A percentile compares a stretch with the other conserved stretches of the same genome.
These are phyloP conservation scores for Pomatorhinus ruficollis DNA, from an alignment of 2,113 vertebrate genomes.

Conservation along the genomic window DNA sequence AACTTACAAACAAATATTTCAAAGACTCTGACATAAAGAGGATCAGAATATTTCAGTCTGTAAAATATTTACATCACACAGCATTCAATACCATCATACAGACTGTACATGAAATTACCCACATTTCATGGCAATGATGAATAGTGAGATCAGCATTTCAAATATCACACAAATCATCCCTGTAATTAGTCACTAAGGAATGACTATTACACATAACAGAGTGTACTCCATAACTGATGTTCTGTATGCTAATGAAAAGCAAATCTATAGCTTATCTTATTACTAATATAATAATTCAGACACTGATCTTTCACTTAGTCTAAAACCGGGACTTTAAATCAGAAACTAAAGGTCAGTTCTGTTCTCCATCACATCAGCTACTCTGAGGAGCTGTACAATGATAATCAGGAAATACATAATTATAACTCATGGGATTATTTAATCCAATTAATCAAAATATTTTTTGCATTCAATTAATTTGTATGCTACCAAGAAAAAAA, in stretches of 20 bases:
- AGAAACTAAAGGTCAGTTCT: background rate
- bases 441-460: background rate
- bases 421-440: background rate
- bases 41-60: background rate
- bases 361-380: background rate
- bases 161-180: background rate
- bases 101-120: background rate
- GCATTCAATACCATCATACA: background rate
- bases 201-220: background rate
- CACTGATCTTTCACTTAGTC: background rate
- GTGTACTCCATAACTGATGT: background rate
- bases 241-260: background rate
- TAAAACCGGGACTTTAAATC: background rate
- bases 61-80: background rate
- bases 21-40: background rate
- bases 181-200: conserved; percentile 8
- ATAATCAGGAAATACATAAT: background rate
- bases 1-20: background rate
- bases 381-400: background rate
- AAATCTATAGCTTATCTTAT: background rate
- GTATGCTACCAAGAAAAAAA: background rate
- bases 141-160: background rate
- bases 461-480: background rate
- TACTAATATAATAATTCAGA: background rate
- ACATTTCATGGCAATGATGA: background rate